Evolutionary conservation across 2,888 invertebrate genomes (phyloP), one percentile per base, ranked within the genome.

Genomic region (Endomychus coccineus): DNA sequence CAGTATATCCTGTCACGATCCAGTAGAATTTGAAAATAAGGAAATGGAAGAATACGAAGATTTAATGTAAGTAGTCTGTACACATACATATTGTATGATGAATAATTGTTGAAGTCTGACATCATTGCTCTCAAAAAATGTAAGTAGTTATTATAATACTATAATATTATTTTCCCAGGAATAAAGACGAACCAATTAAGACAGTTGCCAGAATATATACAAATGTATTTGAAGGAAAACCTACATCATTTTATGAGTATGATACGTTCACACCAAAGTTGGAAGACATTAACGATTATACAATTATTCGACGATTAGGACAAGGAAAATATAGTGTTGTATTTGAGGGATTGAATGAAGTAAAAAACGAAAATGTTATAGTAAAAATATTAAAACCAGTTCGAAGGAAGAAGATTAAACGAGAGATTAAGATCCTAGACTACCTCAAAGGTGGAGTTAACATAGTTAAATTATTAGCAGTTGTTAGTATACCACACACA

Each of bases 291-390:
- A 55, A 62, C 21, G 51, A 59, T 37, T 66, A 64, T 45, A 52
- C 52, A 22, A 39, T 66, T 14, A 54, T 59, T 6, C 49, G 54
- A 34, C 61, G 61, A 41, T 49, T 66, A n/a, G 66, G 66, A 3
- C 55, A 63, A 29, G 66, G 66, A n/a, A 66, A 66, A 47, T 66
- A 66, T 48, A 67, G 66, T 46, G 55, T 62, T 29, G 66, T 66
- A 2, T 66, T 66, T 33, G 63, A 64, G 44, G 64, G 56, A 6
- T 24, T 60, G n/a, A 51, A 62, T 19, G 53, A 59, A 34, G 39
- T 44, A 0, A 57, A 48, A 24, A 54, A 55, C 9, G 59, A 64
- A 34, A 47, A 54, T 23, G 61, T 64, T 1, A 60, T 66, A 1
- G 45, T 67, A 4, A 67, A 67, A 49, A 58, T 66, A 38, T 40